Evolutionary conservation across 2,888 invertebrate species (phyloP).

Genomic region (Archips crataeganus): DNA sequence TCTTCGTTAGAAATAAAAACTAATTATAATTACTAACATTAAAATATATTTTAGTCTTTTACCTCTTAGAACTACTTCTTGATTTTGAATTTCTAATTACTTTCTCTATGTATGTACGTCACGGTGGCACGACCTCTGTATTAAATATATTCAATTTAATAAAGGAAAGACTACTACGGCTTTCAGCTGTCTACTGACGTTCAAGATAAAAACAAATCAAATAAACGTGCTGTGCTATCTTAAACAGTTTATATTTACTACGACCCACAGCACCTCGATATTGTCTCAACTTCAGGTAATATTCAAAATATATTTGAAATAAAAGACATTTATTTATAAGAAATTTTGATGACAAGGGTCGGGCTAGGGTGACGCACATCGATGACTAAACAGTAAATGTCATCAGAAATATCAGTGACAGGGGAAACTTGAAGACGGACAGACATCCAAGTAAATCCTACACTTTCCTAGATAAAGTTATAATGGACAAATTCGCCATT

Average conservation of each 20-base stretch:
- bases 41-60: constrained; percentile 69
- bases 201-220: neutral
- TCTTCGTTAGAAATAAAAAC: constrained; percentile 23
- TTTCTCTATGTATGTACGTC: constrained; percentile 32
- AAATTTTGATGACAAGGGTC: neutral
- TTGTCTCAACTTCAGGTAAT: constrained; percentile 19
- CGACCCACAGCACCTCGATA: constrained; percentile 24
- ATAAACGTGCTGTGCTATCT: constrained; percentile 15
- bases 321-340: neutral
- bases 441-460: constrained; percentile 45
- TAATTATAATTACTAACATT: constrained; percentile 55
- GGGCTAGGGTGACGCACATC: constrained; percentile 37
- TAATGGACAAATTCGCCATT: constrained; percentile 70
- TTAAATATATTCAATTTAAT: neutral
- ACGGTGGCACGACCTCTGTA: constrained; percentile 23
- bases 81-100: constrained; percentile 32
- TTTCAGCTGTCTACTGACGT: neutral
- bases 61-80: constrained; percentile 60
- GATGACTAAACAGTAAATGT: constrained; percentile 18
- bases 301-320: constrained; percentile 7
- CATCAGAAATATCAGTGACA: constrained; percentile 11
- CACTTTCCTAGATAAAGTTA: constrained; percentile 53
- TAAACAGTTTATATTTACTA: constrained; percentile 19
- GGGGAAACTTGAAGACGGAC: constrained; percentile 44
- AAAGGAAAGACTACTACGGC: neutral